These are phyloP conservation scores for Drosophila kurseongensis DNA, from an alignment of 1,140 invertebrate genomes.

Conservation along the genomic window DNA sequence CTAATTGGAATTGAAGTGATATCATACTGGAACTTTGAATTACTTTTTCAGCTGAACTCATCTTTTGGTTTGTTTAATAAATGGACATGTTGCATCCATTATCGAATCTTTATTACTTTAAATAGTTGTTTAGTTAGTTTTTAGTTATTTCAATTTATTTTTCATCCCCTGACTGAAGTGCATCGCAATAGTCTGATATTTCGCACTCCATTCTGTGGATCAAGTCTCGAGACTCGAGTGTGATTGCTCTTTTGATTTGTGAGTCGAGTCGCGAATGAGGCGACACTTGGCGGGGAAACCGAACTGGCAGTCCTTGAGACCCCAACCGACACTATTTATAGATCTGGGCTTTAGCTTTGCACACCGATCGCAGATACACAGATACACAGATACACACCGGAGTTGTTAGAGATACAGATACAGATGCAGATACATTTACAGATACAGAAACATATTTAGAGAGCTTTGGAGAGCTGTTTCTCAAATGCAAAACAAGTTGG, in stretches of 20 bases:
- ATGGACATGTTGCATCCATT: no score
- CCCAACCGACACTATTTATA: conserved; percentile 40
- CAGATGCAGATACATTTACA: conserved; percentile 10
- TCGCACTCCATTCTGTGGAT: conserved; percentile 9
- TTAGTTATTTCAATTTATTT: background rate
- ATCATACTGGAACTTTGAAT: background rate
- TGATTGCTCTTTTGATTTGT: conserved; percentile 15
- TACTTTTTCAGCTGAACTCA: no score
- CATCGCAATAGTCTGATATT: background rate
- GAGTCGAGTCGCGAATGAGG: conserved; percentile 4
- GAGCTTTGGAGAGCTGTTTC: background rate
- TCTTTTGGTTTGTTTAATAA: background rate
- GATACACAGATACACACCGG: conserved; percentile 29
- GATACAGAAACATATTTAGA: conserved; percentile 1
- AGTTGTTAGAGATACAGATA: conserved; percentile 2
- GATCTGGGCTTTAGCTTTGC: conserved; percentile 34
- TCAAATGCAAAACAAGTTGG: conserved; percentile 49
- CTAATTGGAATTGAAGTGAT: background rate
- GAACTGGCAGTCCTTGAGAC: conserved; percentile 47
- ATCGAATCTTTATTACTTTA: background rate
- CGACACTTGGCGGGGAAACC: conserved; percentile 16
- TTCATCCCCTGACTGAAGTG: background rate
- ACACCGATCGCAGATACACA: conserved; percentile 22
- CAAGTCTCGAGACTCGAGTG: conserved; percentile 6
- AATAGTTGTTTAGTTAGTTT: background rate